These are phyloP conservation scores for Pogonus chalceus DNA, from an alignment of 1,140 invertebrate species.

Conservation along the genomic window DNA sequence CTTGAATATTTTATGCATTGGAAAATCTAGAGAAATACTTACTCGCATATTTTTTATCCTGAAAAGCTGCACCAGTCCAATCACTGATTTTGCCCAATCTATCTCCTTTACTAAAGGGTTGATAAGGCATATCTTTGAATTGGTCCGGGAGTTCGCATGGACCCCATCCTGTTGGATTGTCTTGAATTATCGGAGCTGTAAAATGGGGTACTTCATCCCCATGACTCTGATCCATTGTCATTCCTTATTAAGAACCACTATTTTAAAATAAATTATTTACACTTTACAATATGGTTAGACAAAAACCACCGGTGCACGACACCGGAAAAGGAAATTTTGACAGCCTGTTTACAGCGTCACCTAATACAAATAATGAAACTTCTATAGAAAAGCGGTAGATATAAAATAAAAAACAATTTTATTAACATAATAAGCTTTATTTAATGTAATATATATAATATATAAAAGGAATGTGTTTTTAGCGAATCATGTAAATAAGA, in stretches of 20 bases:
- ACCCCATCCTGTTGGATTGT: slow-evolving; percentile 90
- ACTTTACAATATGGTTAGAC: neutral
- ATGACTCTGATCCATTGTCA: slow-evolving; percentile 4
- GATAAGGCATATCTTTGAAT: slow-evolving; percentile 97
- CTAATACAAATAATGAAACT: too few relatives aligned
- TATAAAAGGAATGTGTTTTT: too few relatives aligned
- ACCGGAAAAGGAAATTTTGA: neutral
- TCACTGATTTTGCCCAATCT: slow-evolving; percentile 95
- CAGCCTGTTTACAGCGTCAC: too few relatives aligned
- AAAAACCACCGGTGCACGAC: neutral
- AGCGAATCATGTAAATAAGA: too few relatives aligned
- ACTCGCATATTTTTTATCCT: slow-evolving; percentile 93
- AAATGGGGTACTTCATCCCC: slow-evolving; percentile 40
- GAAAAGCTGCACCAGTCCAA: slow-evolving; percentile 91
- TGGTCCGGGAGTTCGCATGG: slow-evolving; percentile 88
- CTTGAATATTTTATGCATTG: too few relatives aligned
- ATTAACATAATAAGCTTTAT: too few relatives aligned
- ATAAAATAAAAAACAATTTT: too few relatives aligned
- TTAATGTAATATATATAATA: too few relatives aligned
- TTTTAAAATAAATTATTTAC: neutral
- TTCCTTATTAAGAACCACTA: neutral
- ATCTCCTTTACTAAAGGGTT: slow-evolving; percentile 96
- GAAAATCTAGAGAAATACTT: slow-evolving; percentile 42
- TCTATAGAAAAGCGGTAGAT: too few relatives aligned
- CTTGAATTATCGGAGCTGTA: slow-evolving; percentile 65